Base-by-base conservation (phyloP, 2,888 invertebrate genomes). In the Synanthedon tipuliformis region DNA sequence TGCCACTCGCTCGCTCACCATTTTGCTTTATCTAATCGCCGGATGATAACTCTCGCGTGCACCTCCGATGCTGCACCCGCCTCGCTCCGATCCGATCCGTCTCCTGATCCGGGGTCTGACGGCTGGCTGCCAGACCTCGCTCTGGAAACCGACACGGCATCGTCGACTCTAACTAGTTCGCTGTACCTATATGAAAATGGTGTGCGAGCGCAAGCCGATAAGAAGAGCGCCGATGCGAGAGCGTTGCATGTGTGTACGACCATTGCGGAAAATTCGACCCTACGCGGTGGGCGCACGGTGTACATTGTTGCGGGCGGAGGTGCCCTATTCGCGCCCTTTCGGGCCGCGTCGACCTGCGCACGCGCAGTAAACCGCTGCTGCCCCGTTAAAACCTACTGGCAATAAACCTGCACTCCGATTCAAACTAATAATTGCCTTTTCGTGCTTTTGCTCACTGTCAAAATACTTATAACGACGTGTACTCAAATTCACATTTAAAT, bases 1-100 rank as follows among this genome's bases (percentile, higher is more conserved):
- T 75, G 78, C 71, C 66, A 73, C 62, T 55, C 61, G 62, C 59
- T 56, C 59, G 65, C 58, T 68, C 63, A 66, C 74, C 68, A 69
- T 69, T 71, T 69, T 63, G 71, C 78, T 77, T 77, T 81, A 82
- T 82, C 81, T 81, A 81, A 81, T 81, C 81, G 76, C 64, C 56
- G 66, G 69, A 68, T 64, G 81, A 81, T 81, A 81, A 75, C 41
- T 57, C 55, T 57, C 59, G 53, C 59, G 54, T 54, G 52, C 55
- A 41, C 53, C 53, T 40, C 51, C 50, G 50, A 51, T 51, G 51
- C 58, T 53, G 50, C 52, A 52, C 48, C 54, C 51, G 13, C 54
- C 51, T n/a, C 51, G 50, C 34, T 48, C 55, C 50, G 48, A 16
- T 34, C 34, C 48, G 15, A 51, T 40, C 41, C 53, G 34, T 53